phyloP scores from a whole-genome alignment of 1,140 invertebrate species.

The Propsilocerus akamusi region DNA sequence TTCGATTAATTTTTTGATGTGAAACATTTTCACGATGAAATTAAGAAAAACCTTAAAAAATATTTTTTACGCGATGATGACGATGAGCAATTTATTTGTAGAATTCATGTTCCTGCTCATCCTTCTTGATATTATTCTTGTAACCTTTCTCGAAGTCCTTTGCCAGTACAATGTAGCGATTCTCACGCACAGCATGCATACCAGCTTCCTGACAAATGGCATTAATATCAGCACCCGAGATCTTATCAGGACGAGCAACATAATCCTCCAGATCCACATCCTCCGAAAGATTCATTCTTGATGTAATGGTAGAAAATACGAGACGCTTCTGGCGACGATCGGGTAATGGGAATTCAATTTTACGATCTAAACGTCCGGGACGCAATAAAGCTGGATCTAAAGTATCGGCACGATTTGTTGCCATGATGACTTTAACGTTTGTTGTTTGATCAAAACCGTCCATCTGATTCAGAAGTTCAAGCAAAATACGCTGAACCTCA shows the following conservation, averaged over 20 bases:
- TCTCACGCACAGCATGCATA: slow-evolving; percentile 94
- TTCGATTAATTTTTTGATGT: not conserved
- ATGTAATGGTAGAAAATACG: slow-evolving; percentile 94
- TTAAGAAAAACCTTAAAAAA: not conserved
- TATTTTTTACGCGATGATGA: not conserved
- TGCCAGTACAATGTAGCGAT: slow-evolving; percentile 92
- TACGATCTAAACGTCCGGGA: slow-evolving; percentile 92
- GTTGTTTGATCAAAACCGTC: slow-evolving; percentile 99
- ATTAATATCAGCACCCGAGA: slow-evolving; percentile 98
- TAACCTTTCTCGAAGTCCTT: slow-evolving; percentile 99
- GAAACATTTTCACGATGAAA: not conserved
- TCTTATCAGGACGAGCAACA: slow-evolving; percentile 93
- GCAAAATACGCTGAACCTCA: slow-evolving; percentile 94
- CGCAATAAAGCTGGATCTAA: slow-evolving; percentile 92
- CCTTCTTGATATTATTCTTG: slow-evolving; percentile 99
- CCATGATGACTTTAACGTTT: slow-evolving; percentile 99
- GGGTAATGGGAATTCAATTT: slow-evolving; percentile 97
- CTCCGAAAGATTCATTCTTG: slow-evolving; percentile 98
- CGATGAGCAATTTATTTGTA: slow-evolving; percentile 67
- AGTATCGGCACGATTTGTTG: slow-evolving; percentile 96
- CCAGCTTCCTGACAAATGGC: slow-evolving; percentile 97
- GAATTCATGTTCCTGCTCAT: slow-evolving; percentile 98
- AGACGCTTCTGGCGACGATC: slow-evolving; percentile 95
- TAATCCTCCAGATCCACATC: slow-evolving; percentile 99
- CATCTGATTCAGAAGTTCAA: slow-evolving; percentile 99